Percentiles rank a stretch among this genome's conserved stretches.
phyloP scores from a whole-genome alignment of 2,888 invertebrate genomes.

The Eupithecia insigniata region DNA sequence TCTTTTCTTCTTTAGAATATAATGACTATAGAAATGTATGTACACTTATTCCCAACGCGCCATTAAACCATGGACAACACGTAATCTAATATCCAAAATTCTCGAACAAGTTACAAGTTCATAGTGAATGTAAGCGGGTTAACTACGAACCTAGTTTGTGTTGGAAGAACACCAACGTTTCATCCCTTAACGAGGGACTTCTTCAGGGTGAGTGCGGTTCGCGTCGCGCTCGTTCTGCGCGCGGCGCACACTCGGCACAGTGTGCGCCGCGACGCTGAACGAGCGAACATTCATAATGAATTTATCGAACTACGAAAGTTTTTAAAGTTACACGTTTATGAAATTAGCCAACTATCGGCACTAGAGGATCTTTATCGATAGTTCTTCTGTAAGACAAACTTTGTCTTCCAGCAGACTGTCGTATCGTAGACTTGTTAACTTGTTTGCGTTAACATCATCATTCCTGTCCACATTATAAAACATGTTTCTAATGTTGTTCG shows the following conservation, averaged over 20 bases:
- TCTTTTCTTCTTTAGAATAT: background rate
- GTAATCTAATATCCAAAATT: constrained; percentile 18
- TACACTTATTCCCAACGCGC: background rate
- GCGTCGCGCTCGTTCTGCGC: too few species aligned
- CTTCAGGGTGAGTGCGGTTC: too few species aligned
- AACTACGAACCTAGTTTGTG: too few species aligned
- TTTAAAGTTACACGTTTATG: constrained; percentile 25
- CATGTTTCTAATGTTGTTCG: background rate
- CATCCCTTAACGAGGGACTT: too few species aligned
- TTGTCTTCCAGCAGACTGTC: constrained; percentile 13
- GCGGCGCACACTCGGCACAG: too few species aligned
- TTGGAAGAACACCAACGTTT: too few species aligned
- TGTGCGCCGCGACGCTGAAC: too few species aligned
- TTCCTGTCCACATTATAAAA: background rate
- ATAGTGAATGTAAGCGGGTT: too few species aligned
- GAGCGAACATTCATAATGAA: too few species aligned
- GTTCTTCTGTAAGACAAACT: constrained; percentile 21
- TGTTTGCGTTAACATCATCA: background rate
- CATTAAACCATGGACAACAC: background rate
- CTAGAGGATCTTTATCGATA: constrained; percentile 24
- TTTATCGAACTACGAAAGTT: too few species aligned
- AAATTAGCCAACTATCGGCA: constrained; percentile 22
- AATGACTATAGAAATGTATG: background rate
- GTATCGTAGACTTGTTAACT: constrained; percentile 3
- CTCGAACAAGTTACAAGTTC: constrained; percentile 19